A percentile compares a stretch with the other conserved stretches of the same genome.
Evolutionary conservation across 2,888 invertebrate genomes (phyloP).

Genomic region (Eristalis intricaria): DNA sequence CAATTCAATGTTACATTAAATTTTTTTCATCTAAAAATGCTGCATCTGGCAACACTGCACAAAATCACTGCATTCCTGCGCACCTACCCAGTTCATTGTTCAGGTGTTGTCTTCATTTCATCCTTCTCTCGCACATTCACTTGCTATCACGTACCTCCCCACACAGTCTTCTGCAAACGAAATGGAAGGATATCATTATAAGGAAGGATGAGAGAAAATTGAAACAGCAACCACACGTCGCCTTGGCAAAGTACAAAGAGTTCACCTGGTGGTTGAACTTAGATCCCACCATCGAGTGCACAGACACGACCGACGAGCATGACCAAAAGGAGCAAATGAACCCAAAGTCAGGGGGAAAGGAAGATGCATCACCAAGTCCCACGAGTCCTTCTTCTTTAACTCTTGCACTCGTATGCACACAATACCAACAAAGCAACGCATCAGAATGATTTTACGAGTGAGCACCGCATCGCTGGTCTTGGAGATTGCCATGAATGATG

Average conservation of each 20-base stretch:
- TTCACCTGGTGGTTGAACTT: conserved; percentile 66
- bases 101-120: conserved; percentile 2
- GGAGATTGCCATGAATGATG: conserved; percentile 52
- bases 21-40: neutral
- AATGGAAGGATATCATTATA: conserved; percentile 1
- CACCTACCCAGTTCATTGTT: conserved; percentile 4
- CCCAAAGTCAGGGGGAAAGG: conserved; percentile 34
- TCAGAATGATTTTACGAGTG: conserved; percentile 23
- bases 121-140: neutral
- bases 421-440: conserved; percentile 13
- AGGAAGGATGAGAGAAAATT: neutral
- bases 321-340: conserved; percentile 55
- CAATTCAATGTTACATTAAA: too few species aligned
- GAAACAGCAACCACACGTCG: conserved; percentile 5
- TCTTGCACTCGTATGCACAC: conserved; percentile 21
- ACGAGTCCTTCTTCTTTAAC: conserved; percentile 33
- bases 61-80: neutral
- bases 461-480: conserved; percentile 20
- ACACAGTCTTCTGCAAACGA: neutral
- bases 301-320: conserved; percentile 1
- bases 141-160: neutral
- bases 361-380: conserved; percentile 15
- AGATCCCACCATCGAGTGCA: conserved; percentile 34
- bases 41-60: conserved; percentile 24
- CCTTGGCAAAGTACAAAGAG: conserved; percentile 21